Evolutionary conservation across 2,113 vertebrate species (phyloP), one percentile per base, ranked within the genome.

Genomic region (Hoplias malabaricus): DNA sequence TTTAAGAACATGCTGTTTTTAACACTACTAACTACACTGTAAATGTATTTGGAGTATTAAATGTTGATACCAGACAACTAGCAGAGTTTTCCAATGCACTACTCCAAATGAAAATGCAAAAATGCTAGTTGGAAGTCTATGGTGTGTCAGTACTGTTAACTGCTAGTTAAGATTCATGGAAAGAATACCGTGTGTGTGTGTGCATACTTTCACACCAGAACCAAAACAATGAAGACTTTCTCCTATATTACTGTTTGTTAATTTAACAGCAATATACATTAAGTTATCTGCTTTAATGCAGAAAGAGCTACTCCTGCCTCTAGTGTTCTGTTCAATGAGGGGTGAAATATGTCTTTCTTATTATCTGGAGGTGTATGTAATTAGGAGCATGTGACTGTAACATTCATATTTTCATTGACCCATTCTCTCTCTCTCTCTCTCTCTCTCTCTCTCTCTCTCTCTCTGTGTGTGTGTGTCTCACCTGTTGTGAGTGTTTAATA

Each of bases 401-500:
- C 80, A 82, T 87, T 82, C 79, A 86, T 82, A 46, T 78, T 82
- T 82, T 83, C 78, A 82, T 83, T 84, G 82, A 84, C 83, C 80
- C 2, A 9, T 89, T 87, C 62, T 61, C 77, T 69, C 78, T 48
- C 21, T 53, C 14, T 65, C 40, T 74, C 38, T 73, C 34, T 62
- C n/a, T 73, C 38, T 43, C 87, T 54, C 36, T 50, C 59, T 62
- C n/a, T 38, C 29, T 65, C 67, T 48, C 2, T 16, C 33, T 59
- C 33, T 38, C 57, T 5, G 79, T n/a, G 67, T 50, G 23, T 42
- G 33, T 40, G 57, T 19, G 43, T 70, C 81, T 61, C 87, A 89
- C 85, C 87, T 89, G 88, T 78, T 88, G 86, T 77, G 86, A 84
- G 83, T 76, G 77, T 86, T 85, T 91, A 88, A 89, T 88, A 84